phyloP scores from a whole-genome alignment of 2,113 vertebrate genomes.

The Nasalis larvatus region DNA sequence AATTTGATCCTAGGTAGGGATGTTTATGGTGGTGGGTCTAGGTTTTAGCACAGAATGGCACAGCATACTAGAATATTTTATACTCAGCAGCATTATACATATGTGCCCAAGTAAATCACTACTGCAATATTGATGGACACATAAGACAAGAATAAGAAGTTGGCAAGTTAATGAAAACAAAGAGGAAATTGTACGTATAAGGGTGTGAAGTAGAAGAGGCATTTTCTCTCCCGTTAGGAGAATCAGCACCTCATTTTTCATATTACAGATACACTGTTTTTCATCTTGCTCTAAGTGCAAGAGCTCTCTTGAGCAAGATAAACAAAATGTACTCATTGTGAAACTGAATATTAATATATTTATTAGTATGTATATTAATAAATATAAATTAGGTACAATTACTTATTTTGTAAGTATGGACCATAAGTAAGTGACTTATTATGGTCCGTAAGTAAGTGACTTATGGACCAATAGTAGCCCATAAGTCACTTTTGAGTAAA shows the following conservation, averaged over 20 bases:
- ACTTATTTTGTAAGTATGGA: too few species aligned
- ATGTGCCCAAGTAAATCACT: background rate
- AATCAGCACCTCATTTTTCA: conserved; percentile 7
- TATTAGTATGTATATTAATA: conserved; percentile 36
- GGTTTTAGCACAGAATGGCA: background rate
- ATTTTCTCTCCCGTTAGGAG: background rate
- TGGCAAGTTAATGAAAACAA: conserved; percentile 24
- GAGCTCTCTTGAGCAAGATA: background rate
- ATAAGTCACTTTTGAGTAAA: background rate
- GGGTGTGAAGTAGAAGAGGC: background rate
- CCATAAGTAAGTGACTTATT: too few species aligned
- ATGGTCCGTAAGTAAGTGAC: too few species aligned
- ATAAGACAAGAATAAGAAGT: background rate
- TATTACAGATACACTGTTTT: background rate
- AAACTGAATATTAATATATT: conserved; percentile 29
- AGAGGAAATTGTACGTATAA: background rate
- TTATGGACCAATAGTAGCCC: background rate
- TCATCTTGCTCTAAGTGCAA: conserved; percentile 26
- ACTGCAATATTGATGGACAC: background rate
- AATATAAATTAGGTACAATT: conserved; percentile 33
- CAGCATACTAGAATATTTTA: background rate
- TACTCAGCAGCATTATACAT: background rate
- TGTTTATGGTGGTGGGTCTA: background rate
- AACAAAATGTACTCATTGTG: background rate
- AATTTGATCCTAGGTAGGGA: background rate